Percentiles rank a stretch among this genome's conserved stretches.
Conservation (phyloP, 2,113 vertebrate genomes). For the Poeciliopsis prolifica region DNA sequence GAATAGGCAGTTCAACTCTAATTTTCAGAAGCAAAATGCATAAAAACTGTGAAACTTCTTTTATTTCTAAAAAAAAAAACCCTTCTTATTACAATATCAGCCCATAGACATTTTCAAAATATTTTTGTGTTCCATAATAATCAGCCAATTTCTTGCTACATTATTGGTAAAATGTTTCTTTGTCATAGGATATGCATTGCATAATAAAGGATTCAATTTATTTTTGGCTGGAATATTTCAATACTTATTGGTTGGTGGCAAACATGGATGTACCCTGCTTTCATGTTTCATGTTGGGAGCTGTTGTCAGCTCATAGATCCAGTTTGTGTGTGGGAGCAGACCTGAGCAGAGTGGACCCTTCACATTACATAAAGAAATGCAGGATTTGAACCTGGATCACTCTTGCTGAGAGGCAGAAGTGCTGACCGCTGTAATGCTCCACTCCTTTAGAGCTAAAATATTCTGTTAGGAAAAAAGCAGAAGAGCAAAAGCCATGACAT, state of each 20-base stretch:
- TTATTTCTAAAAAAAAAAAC: too few relatives aligned
- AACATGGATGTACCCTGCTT: too few relatives aligned
- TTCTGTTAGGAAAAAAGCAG: slow-evolving; percentile 6
- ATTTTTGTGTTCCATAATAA: background rate
- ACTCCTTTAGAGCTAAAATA: background rate
- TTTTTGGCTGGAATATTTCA: background rate
- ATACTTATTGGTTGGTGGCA: too few relatives aligned
- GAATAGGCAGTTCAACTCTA: background rate
- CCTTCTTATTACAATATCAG: background rate
- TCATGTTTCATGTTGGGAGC: too few relatives aligned
- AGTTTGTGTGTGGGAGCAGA: too few relatives aligned
- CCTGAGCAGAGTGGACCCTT: too few relatives aligned
- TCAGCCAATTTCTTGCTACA: background rate
- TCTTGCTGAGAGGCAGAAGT: background rate
- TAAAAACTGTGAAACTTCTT: too few relatives aligned
- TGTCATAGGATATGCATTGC: background rate
- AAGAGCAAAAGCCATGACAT: background rate
- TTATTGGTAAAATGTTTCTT: background rate
- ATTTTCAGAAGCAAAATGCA: too few relatives aligned
- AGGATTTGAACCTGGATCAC: background rate
- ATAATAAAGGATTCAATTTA: background rate
- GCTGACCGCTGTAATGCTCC: background rate
- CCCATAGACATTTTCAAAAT: background rate
- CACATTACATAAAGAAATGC: background rate
- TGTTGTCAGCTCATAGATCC: too few relatives aligned